Percentiles rank a stretch among this genome's conserved stretches.
Conservation (phyloP, 2,797 vertebrate genomes). For the Moxostoma hubbsi region DNA sequence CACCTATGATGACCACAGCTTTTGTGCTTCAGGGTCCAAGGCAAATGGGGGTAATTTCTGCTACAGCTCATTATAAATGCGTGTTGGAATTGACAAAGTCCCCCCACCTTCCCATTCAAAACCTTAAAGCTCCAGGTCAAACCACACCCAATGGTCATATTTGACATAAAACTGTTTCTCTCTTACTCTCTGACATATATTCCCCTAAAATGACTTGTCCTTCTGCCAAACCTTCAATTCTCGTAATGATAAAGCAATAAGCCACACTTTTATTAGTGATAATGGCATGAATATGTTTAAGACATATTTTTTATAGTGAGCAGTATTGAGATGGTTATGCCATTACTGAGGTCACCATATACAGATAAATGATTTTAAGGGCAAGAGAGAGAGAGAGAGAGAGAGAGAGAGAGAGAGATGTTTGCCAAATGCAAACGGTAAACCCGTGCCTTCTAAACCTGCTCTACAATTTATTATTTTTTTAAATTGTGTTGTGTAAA, state of each 20-base stretch:
- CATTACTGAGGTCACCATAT: neutral
- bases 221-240: neutral
- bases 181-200: neutral
- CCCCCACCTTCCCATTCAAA: conserved; percentile 5
- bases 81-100: conserved; percentile 21
- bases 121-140: conserved; percentile 19
- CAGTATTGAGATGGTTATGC: neutral
- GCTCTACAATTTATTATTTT: too few species aligned
- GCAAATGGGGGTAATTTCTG: conserved; percentile 69
- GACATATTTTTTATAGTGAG: neutral
- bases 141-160: conserved; percentile 9
- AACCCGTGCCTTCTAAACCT: too few species aligned
- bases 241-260: neutral
- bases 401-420: too few species aligned
- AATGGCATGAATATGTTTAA: neutral
- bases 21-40: conserved; percentile 69
- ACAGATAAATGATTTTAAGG: neutral
- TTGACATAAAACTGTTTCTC: neutral
- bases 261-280: neutral
- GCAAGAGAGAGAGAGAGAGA: too few species aligned
- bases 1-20: conserved; percentile 71
- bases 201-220: neutral
- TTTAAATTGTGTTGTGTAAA: too few species aligned
- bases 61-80: conserved; percentile 33
- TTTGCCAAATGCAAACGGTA: too few species aligned